Conservation (phyloP, 2,797 vertebrate species). For the Sebastes hopkinsi region DNA sequence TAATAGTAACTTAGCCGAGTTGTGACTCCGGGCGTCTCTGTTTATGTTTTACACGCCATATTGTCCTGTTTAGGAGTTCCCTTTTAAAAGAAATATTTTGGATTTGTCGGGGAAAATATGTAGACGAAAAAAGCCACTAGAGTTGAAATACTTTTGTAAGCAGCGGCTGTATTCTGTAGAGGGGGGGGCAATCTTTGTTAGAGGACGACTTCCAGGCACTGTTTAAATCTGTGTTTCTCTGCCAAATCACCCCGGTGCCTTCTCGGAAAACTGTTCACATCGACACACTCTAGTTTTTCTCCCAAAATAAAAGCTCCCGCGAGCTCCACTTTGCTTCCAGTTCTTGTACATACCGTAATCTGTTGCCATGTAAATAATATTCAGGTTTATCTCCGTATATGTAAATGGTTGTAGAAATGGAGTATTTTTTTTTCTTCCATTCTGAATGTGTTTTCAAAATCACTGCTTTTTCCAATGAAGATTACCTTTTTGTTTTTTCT, state of each 20-base stretch:
- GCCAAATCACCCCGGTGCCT: conserved; percentile 49
- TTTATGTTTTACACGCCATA: neutral
- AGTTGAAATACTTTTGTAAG: conserved; percentile 40
- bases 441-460: conserved; percentile 67
- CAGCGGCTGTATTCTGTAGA: conserved; percentile 26
- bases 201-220: conserved; percentile 58
- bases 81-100: conserved; percentile 9
- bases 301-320: conserved; percentile 22
- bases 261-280: conserved; percentile 33
- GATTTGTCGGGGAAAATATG: conserved; percentile 31
- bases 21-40: conserved; percentile 25
- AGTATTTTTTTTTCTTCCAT: conserved; percentile 21
- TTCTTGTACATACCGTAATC: conserved; percentile 78
- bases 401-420: conserved; percentile 80
- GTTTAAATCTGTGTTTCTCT: conserved; percentile 41
- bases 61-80: conserved; percentile 37
- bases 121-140: conserved; percentile 13
- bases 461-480: conserved; percentile 69
- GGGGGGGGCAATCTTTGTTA: conserved; percentile 40
- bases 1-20: conserved; percentile 33
- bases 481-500: conserved; percentile 37
- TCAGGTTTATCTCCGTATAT: conserved; percentile 71
- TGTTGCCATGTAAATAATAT: conserved; percentile 78
- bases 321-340: conserved; percentile 47
- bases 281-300: conserved; percentile 12